These are phyloP conservation scores for Ariopsis seemanni DNA, from an alignment of 2,113 vertebrate species.

Conservation along the genomic window DNA sequence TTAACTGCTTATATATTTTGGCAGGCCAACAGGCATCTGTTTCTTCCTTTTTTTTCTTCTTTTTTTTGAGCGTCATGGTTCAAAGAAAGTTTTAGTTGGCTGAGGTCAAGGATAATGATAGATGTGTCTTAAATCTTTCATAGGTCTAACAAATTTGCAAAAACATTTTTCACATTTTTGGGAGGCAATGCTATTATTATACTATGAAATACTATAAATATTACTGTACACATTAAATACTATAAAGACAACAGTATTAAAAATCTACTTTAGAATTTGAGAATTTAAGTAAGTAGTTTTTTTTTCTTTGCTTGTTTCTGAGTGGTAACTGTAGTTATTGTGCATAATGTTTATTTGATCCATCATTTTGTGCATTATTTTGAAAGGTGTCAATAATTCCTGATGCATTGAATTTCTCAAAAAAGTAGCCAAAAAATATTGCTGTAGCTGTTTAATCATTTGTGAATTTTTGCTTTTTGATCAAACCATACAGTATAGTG, in stretches of 20 bases:
- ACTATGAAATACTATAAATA: background rate
- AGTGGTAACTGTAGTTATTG: background rate
- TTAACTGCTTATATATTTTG: background rate
- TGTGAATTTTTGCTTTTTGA: slow-evolving; percentile 5
- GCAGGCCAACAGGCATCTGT: background rate
- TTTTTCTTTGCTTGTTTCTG: background rate
- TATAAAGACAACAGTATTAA: background rate
- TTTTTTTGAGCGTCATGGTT: background rate
- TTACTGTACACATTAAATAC: background rate
- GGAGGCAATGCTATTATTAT: background rate
- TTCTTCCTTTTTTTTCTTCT: background rate
- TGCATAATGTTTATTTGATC: background rate
- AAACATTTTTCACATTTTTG: background rate
- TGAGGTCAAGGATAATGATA: background rate
- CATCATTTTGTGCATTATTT: background rate
- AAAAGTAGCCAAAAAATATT: background rate
- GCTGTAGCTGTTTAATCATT: background rate
- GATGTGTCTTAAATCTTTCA: background rate
- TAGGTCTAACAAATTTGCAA: background rate
- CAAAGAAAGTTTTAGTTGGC: background rate
- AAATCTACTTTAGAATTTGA: background rate
- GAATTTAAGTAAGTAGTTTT: background rate
- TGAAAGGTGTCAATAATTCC: background rate
- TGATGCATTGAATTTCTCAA: background rate
- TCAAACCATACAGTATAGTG: background rate